Evolutionary conservation across 2,113 vertebrate genomes (phyloP).

Genomic region (Tragelaphus buxtoni): DNA sequence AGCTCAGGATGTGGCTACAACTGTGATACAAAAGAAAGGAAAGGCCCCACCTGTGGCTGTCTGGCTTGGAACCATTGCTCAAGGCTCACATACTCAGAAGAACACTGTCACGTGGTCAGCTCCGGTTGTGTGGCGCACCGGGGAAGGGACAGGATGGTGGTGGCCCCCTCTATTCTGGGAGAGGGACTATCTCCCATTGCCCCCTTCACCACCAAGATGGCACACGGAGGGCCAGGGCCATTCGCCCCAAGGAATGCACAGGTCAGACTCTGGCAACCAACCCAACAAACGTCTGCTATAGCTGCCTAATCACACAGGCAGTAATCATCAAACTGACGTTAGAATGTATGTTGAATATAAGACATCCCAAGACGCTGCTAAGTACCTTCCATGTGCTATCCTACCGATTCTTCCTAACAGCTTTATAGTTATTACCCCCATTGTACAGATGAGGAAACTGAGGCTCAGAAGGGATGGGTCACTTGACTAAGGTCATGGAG

Average conservation of each 20-base stretch:
- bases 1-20: rapidly evolving
- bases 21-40: background rate
- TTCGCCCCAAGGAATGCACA: background rate
- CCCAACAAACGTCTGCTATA: background rate
- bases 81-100: background rate
- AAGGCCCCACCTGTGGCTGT: background rate
- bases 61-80: background rate
- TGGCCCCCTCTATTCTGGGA: background rate
- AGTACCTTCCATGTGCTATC: background rate
- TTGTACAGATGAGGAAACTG: background rate
- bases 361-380: background rate
- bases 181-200: background rate
- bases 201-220: no score
- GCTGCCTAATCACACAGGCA: rapidly evolving
- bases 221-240: background rate
- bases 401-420: background rate
- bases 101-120: background rate
- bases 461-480: background rate
- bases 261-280: background rate
- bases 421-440: background rate
- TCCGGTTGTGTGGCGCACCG: rapidly evolving
- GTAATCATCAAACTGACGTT: rapidly evolving
- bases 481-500: background rate
- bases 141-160: rapidly evolving
- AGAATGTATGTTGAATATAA: background rate